Evolutionary conservation across 2,113 vertebrate genomes (phyloP).

Genomic region (Falcunculus frontatus): DNA sequence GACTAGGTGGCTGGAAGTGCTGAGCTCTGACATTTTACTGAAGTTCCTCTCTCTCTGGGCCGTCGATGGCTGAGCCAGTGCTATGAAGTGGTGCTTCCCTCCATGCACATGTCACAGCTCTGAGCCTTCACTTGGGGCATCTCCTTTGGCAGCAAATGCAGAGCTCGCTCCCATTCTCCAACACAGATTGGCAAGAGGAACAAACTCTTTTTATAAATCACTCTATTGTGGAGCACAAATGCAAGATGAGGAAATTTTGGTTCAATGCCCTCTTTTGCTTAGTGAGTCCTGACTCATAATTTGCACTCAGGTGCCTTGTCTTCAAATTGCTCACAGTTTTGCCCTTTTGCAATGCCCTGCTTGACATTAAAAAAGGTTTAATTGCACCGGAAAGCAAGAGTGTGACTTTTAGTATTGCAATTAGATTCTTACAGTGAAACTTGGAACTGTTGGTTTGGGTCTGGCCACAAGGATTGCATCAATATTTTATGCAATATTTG

Average conservation of each 20-base stretch:
- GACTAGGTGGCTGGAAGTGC: not conserved
- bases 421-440: not conserved
- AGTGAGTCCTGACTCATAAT: not conserved
- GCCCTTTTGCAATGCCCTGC: not conserved
- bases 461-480: not conserved
- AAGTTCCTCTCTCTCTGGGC: not conserved
- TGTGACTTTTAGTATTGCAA: not conserved
- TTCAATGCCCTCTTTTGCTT: not conserved
- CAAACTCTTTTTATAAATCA: not conserved
- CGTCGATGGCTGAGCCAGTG: not conserved
- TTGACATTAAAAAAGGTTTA: not conserved
- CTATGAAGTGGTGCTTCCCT: not conserved
- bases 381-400: not conserved
- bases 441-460: not conserved
- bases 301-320: not conserved
- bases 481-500: slow-evolving; percentile 34
- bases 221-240: not conserved
- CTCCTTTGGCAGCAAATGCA: not conserved
- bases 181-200: not conserved
- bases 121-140: not conserved
- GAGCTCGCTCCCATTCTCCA: not conserved
- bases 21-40: not conserved
- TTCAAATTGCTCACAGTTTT: not conserved
- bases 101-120: not conserved
- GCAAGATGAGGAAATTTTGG: not conserved